Conservation (phyloP, 2,797 vertebrate genomes). For the Sandelia bainsii region DNA sequence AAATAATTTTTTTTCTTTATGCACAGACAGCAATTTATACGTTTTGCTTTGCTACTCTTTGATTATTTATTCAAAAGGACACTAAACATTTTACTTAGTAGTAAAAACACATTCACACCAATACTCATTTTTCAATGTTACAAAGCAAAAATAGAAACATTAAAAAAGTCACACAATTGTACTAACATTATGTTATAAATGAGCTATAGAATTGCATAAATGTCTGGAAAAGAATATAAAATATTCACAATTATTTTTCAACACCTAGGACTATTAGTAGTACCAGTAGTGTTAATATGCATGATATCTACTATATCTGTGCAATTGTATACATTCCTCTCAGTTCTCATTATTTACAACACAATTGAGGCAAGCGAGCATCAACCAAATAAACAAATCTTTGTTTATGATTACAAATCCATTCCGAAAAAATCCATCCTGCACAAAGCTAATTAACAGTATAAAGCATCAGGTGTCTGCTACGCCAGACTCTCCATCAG, state of each 20-base stretch:
- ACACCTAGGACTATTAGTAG: no score
- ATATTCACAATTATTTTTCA: conserved; percentile 37
- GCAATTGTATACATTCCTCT: conserved; percentile 40
- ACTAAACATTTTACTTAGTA: conserved; percentile 14
- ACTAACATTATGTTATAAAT: conserved; percentile 50
- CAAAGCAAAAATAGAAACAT: conserved; percentile 22
- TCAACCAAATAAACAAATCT: conserved; percentile 6
- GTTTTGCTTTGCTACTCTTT: conserved; percentile 2
- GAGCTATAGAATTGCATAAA: conserved; percentile 40
- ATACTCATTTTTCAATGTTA: neutral
- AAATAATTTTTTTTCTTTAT: conserved; percentile 34
- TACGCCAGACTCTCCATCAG: conserved; percentile 84
- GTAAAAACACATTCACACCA: conserved; percentile 3
- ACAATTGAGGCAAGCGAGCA: conserved; percentile 11
- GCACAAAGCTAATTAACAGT: conserved; percentile 14
- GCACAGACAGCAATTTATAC: conserved; percentile 22
- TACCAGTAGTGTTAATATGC: conserved; percentile 25
- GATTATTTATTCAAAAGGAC: conserved; percentile 17
- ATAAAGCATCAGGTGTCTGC: conserved; percentile 25
- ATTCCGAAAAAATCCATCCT: conserved; percentile 19
- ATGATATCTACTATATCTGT: conserved; percentile 57
- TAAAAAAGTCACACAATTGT: conserved; percentile 16
- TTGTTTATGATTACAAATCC: neutral
- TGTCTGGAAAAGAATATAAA: neutral
- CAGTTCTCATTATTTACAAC: conserved; percentile 52